Conservation (phyloP, 1,140 invertebrate genomes). For the Heliconius melpomene region DNA sequence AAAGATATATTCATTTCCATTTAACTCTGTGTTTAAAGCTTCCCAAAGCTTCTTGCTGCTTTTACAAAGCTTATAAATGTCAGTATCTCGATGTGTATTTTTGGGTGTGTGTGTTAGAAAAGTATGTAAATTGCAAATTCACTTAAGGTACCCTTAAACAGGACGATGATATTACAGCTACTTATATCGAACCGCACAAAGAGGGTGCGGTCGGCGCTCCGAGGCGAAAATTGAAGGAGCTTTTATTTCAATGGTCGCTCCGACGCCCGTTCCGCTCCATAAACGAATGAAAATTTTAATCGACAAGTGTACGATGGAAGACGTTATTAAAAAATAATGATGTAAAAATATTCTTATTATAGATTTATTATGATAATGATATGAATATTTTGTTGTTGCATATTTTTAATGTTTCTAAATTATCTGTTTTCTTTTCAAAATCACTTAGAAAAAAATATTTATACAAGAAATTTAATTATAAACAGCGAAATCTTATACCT, state of each 20-base stretch:
- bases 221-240: conserved; percentile 28
- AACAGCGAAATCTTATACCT: no score
- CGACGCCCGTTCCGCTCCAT: conserved; percentile 38
- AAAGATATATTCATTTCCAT: conserved; percentile 18
- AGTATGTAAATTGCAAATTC: conserved; percentile 11
- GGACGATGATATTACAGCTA: conserved; percentile 4
- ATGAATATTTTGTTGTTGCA: no score
- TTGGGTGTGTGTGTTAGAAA: conserved; percentile 3
- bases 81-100: conserved; percentile 20
- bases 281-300: conserved; percentile 41
- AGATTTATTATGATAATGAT: background rate
- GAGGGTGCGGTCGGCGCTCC: conserved; percentile 24
- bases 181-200: conserved; percentile 12
- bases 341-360: background rate
- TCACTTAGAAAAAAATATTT: no score
- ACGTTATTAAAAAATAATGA: conserved; percentile 9
- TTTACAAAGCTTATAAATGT: conserved; percentile 23
- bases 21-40: conserved; percentile 2
- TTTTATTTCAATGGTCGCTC: conserved; percentile 35
- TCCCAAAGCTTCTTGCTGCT: conserved; percentile 22
- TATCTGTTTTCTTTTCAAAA: no score
- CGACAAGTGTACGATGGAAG: background rate
- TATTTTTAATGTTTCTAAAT: no score
- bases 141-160: background rate
- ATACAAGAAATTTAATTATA: no score